phyloP scores from a whole-genome alignment of 2,797 vertebrate genomes.

The Parauchenoglanis ngamensis region DNA sequence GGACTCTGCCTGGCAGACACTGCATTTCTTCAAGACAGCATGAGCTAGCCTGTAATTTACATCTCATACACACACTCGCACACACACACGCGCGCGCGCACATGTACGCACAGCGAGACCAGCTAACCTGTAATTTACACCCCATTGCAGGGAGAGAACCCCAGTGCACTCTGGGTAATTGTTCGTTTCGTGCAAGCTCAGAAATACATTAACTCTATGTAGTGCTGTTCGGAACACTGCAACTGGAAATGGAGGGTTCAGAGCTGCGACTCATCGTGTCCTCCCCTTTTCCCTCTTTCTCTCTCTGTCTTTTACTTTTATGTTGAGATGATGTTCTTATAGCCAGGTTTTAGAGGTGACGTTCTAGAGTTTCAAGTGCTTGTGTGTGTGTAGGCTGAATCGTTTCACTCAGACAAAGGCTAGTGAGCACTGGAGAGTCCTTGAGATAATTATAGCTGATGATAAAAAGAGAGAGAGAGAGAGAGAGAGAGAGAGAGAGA shows the following conservation, averaged over 20 bases:
- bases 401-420: constrained; percentile 17
- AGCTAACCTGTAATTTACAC: constrained; percentile 64
- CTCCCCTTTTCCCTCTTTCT: neutral
- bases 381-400: constrained; percentile 28
- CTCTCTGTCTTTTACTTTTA: constrained; percentile 14
- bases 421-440: constrained; percentile 27
- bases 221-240: constrained; percentile 41
- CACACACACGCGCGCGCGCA: constrained; percentile 16
- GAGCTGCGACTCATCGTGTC: constrained; percentile 19
- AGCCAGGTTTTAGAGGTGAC: constrained; percentile 36
- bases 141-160: constrained; percentile 57
- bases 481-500: neutral
- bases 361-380: constrained; percentile 15
- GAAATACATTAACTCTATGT: constrained; percentile 61
- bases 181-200: constrained; percentile 55
- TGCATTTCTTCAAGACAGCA: constrained; percentile 58
- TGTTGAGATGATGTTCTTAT: constrained; percentile 33
- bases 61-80: constrained; percentile 52
- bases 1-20: constrained; percentile 60
- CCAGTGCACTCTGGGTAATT: constrained; percentile 60
- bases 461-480: neutral
- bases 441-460: constrained; percentile 44
- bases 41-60: constrained; percentile 64
- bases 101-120: constrained; percentile 43
- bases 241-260: constrained; percentile 48